Conservation (phyloP, 2,888 invertebrate genomes). For the Drosophila borealis region DNA sequence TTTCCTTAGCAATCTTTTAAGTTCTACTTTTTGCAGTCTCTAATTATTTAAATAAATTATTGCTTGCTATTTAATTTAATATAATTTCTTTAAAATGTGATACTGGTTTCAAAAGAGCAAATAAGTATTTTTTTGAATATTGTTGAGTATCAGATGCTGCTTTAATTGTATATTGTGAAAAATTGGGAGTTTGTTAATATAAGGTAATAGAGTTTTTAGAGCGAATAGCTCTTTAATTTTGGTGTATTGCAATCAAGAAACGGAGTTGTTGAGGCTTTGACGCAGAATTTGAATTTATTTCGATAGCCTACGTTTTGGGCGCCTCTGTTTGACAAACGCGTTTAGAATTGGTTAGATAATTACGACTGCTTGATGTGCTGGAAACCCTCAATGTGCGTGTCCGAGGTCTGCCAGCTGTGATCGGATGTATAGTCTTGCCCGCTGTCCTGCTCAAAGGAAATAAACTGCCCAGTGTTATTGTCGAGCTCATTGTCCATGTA, state of each 20-base stretch:
- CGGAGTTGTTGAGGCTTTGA: neutral
- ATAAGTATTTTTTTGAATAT: too few species aligned
- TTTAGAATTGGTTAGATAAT: neutral
- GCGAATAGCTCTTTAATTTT: too few species aligned
- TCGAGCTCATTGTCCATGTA: constrained; percentile 1
- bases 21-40: too few species aligned
- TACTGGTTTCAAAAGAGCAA: too few species aligned
- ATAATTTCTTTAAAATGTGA: too few species aligned
- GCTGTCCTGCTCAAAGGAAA: neutral
- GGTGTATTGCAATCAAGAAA: neutral
- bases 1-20: too few species aligned
- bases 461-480: neutral
- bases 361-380: constrained; percentile 24
- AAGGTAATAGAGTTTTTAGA: too few species aligned
- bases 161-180: too few species aligned
- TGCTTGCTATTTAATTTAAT: too few species aligned
- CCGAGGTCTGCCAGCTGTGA: constrained; percentile 26
- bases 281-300: constrained; percentile 3
- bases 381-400: constrained; percentile 2
- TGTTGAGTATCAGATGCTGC: too few species aligned
- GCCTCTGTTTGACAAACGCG: neutral
- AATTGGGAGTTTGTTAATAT: too few species aligned
- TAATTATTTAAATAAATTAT: too few species aligned
- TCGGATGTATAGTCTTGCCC: constrained; percentile 1
- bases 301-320: neutral